Base-by-base conservation (phyloP, 1,140 invertebrate species). In the Penaeus indicus region DNA sequence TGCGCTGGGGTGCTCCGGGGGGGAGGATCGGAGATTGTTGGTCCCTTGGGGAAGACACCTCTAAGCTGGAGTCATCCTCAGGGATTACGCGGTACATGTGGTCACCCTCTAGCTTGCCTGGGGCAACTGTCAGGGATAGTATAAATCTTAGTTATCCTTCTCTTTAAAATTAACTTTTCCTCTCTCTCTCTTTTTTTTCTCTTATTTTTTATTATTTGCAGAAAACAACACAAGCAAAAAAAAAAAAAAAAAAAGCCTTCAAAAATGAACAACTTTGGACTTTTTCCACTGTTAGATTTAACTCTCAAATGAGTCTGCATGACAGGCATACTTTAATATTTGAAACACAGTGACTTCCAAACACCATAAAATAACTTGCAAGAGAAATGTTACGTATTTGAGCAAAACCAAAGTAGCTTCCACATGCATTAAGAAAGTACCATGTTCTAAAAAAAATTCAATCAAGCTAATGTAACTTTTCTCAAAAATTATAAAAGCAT, bases 11-110 rank as follows among this genome's bases (percentile, higher is more conserved):
- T 89, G 95, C 92, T 78, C 95, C 93, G 38, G 88, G 88, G 25
- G 83, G 72, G 18, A 89, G 75, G 92, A 95, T 94, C 16, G 95
- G 95, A 72, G 95, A 96, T 92, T 96, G 95, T 78, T 95, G 94
- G 92, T 95, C 95, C 90, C 95, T 92, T 0, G 95, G 95, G 22
- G 95, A 95, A 3, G 95, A 95, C 25, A 95, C 94, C 90, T 95
- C 95, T 82, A 95, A 92, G 92, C 95, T 95, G 5, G 95, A 95
- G 91, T 96, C 95, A 89, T 96, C 95, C 91, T 96, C 95, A 90
- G 94, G 94, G 91, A 95, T 93, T 87, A 92, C 92, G 89, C 93
- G 93, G 92, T 92, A 94, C 90, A 32, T 90, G 86, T 79, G 77
- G 32, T 89, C 88, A 32, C 88, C 88, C 42, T 91, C 91, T 22